phyloP scores from a whole-genome alignment of 2,113 vertebrate genomes.

The Brachyhypopomus occidentalis region DNA sequence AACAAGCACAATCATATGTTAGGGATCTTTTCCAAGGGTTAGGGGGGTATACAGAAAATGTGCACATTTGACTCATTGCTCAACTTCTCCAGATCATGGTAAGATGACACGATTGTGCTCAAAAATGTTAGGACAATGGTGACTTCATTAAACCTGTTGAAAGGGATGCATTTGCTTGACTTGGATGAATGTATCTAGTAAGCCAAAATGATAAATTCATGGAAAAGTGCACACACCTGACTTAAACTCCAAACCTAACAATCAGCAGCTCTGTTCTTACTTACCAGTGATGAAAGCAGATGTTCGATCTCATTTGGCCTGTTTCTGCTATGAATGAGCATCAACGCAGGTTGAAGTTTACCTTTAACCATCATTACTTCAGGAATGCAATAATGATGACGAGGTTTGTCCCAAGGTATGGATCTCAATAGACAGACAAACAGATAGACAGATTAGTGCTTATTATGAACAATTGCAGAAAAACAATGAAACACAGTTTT shows the following conservation, averaged over 20 bases:
- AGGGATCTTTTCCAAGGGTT: slow-evolving; percentile 6
- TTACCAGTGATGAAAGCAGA: neutral
- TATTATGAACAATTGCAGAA: neutral
- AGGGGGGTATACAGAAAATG: neutral
- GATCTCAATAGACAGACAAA: neutral
- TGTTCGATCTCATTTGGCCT: too few relatives aligned
- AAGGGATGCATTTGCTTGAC: neutral
- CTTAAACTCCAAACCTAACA: neutral
- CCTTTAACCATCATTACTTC: neutral
- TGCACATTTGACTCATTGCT: neutral
- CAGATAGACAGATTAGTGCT: too few relatives aligned
- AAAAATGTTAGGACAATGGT: slow-evolving; percentile 30
- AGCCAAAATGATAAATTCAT: neutral
- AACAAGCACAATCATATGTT: slow-evolving; percentile 35
- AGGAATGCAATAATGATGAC: neutral
- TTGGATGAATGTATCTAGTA: neutral
- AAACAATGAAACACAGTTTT: slow-evolving; percentile 10
- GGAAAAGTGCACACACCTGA: neutral
- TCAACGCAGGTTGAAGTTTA: neutral
- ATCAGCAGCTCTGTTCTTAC: neutral
- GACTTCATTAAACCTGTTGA: slow-evolving; percentile 23
- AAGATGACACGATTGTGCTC: neutral
- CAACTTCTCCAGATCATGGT: neutral
- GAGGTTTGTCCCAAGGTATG: slow-evolving; percentile 20
- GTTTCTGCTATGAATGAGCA: neutral